Percentiles rank a stretch among this genome's conserved stretches.
phyloP scores from a whole-genome alignment of 1,140 invertebrate species.

The Papilio helenus region DNA sequence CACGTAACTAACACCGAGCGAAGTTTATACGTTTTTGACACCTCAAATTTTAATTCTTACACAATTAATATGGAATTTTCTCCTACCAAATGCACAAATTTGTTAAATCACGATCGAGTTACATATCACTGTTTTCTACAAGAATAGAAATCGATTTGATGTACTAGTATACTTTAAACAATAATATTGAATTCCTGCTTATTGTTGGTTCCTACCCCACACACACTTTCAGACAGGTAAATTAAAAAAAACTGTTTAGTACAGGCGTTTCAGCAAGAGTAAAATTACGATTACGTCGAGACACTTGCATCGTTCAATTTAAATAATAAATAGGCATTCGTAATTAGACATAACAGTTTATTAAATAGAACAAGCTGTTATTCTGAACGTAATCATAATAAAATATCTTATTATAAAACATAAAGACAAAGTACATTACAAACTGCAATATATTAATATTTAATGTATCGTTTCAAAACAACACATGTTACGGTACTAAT shows the following conservation, averaged over 20 bases:
- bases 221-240: too few relatives aligned
- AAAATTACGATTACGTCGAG: too few relatives aligned
- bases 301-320: too few relatives aligned
- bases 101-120: neutral
- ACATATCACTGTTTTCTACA: neutral
- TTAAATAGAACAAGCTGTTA: too few relatives aligned
- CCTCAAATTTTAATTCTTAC: neutral
- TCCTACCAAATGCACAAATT: neutral
- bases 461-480: slow-evolving; percentile 17
- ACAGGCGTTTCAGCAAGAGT: too few relatives aligned
- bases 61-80: neutral
- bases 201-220: too few relatives aligned
- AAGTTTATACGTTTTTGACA: neutral
- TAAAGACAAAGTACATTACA: neutral
- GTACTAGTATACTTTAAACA: too few relatives aligned
- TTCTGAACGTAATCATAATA: neutral
- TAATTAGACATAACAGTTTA: too few relatives aligned
- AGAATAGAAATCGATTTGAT: too few relatives aligned
- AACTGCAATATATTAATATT: neutral
- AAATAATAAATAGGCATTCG: too few relatives aligned
- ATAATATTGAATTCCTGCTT: too few relatives aligned
- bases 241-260: too few relatives aligned
- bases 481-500: slow-evolving; percentile 13
- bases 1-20: neutral
- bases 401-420: neutral